Evolutionary conservation across 2,113 vertebrate genomes (phyloP), one percentile per base, ranked within the genome.

Genomic region (Sardina pilchardus): DNA sequence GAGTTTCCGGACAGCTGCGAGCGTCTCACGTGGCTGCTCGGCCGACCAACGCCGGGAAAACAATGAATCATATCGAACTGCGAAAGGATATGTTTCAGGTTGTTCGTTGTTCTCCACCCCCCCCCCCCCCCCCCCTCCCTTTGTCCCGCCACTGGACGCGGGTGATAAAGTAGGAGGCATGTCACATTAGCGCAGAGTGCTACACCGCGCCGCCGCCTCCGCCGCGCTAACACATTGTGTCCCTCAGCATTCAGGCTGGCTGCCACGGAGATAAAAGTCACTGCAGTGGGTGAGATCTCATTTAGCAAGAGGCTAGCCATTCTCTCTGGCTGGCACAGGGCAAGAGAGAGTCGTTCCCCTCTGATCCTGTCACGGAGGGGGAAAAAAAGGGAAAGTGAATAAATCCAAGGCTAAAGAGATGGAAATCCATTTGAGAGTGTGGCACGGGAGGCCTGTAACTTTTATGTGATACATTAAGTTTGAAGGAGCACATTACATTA

Each of bases 391-490:
- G 30, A 30, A 34, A 71, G 63, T 14, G 9, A 71, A 71, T 71
- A 71, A 71, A 71, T 71, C 26, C 26, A 71, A 71, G 63, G 26
- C 63, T 71, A 71, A 71, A 30, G 63, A 71, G 63, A 71, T 34
- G n/a, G 63, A 71, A 71, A 82, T 26, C 43, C 43, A 85, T 59
- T 75, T 83, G 19, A 63, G 5, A 21, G 48, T 21, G 30, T 80
- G 14, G 48, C 56, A 59, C 19, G 42, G 21, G 19, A 42, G 24
- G 24, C 16, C 81, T 82, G 56, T 81, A 83, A 81, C 78, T 81
- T 85, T 85, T 87, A 84, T 84, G 83, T 21, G 82, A 83, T 71
- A 82, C 81, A 83, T 71, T 63, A n/a, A 84, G 56, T 44, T 44
- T 81, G 7, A 87, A 87, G 75, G 21, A 34, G 30, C 67, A 83